Percentiles rank a stretch among this genome's conserved stretches.
Evolutionary conservation across 1,140 invertebrate genomes (phyloP).

Genomic region (Hypothenemus hampei): DNA sequence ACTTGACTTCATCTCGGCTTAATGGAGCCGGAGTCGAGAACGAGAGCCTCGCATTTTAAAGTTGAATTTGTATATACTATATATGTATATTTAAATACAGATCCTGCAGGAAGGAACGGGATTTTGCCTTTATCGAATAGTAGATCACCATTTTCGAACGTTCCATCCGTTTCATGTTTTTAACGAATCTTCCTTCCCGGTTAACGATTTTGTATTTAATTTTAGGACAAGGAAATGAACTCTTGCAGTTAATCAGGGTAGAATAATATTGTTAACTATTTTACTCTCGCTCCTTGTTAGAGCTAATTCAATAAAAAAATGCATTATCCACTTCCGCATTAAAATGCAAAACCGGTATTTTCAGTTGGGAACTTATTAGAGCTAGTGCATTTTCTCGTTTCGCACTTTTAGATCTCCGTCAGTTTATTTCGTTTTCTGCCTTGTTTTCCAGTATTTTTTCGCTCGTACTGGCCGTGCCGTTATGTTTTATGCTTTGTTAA

Average conservation of each 20-base stretch:
- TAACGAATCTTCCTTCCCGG: too few relatives aligned
- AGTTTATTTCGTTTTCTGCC: conserved; percentile 5
- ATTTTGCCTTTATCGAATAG: conserved; percentile 7
- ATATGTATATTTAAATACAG: conserved; percentile 26
- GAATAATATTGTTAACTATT: not conserved
- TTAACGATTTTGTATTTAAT: not conserved
- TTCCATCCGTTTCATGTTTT: conserved; percentile 15
- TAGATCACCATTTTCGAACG: conserved; percentile 16
- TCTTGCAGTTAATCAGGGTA: not conserved
- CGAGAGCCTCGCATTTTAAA: conserved; percentile 8
- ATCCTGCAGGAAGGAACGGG: conserved; percentile 11
- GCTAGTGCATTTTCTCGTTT: not conserved
- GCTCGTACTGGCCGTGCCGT: not conserved
- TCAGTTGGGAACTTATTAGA: not conserved
- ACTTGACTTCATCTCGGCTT: conserved; percentile 6
- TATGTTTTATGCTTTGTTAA: conserved; percentile 6
- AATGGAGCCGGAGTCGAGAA: conserved; percentile 16
- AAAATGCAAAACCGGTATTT: not conserved
- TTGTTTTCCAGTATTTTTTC: conserved; percentile 2
- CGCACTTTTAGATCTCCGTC: not conserved
- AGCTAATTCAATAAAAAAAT: too few relatives aligned
- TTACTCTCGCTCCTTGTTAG: too few relatives aligned
- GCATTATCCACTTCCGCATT: not conserved
- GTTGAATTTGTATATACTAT: too few relatives aligned
- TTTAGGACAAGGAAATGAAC: not conserved